A percentile compares a stretch with the other conserved stretches of the same genome.
These are phyloP conservation scores for Diplodus sargus DNA, from an alignment of 2,797 vertebrate species.

Conservation along the genomic window DNA sequence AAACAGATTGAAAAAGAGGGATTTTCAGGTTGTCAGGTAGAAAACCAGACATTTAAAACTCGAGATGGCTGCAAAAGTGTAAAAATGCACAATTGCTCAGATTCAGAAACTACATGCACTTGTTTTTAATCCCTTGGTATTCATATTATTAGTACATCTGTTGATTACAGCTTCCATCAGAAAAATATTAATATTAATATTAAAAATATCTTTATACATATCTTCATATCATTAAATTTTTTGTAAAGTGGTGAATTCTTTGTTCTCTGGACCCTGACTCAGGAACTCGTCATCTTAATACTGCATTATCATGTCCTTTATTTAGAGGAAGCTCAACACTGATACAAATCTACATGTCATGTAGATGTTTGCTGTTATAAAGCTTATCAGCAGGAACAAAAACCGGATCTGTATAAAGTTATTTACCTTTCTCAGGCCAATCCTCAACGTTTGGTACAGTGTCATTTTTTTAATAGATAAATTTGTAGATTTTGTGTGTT, in stretches of 20 bases:
- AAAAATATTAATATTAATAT: too few relatives aligned
- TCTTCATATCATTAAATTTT: too few relatives aligned
- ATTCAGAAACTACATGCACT: neutral
- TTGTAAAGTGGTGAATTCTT: neutral
- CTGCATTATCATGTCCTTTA: conserved; percentile 24
- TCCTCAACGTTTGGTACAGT: neutral
- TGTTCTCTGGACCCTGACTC: conserved; percentile 20
- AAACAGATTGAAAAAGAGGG: neutral
- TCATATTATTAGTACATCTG: neutral
- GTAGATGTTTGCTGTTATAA: neutral
- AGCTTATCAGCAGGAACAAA: neutral
- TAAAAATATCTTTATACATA: too few relatives aligned
- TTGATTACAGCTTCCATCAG: too few relatives aligned
- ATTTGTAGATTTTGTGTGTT: neutral
- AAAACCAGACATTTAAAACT: neutral
- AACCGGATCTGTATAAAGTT: neutral
- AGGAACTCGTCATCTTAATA: neutral
- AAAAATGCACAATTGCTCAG: neutral
- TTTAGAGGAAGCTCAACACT: conserved; percentile 35
- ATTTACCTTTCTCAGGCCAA: neutral
- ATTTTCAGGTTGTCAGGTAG: neutral
- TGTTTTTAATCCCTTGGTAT: neutral
- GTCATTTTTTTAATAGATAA: neutral
- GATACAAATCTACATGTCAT: conserved; percentile 27
- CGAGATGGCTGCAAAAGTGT: neutral